phyloP scores from a whole-genome alignment of 1,140 invertebrate species.

The Platorchestia sp. region DNA sequence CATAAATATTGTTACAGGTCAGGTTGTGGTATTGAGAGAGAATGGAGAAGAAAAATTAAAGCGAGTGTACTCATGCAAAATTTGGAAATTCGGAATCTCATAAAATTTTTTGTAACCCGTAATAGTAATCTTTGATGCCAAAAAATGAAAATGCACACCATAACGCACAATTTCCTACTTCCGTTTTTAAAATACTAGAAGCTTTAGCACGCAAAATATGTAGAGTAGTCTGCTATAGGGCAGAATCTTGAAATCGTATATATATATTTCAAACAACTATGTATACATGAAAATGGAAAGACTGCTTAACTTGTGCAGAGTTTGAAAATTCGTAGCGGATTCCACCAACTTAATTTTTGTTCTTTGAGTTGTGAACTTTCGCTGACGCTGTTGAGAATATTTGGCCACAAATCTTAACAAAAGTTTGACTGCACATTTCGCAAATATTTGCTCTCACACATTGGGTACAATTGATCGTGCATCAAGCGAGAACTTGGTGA shows the following conservation, averaged over 20 bases:
- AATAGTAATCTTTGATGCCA: background rate
- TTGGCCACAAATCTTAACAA: no score
- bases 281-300: no score
- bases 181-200: background rate
- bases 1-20: background rate
- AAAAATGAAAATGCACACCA: background rate
- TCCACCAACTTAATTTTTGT: no score
- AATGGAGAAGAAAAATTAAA: background rate
- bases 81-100: background rate
- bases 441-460: no score
- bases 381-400: background rate
- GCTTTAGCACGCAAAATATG: background rate
- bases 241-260: no score
- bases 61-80: background rate
- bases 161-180: background rate
- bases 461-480: no score
- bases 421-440: no score
- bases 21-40: background rate
- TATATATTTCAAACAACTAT: no score
- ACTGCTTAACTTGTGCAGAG: no score
- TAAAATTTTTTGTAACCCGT: no score
- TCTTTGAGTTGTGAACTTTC: background rate
- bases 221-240: background rate
- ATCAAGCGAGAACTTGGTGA: no score
- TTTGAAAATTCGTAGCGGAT: no score